phyloP scores from a whole-genome alignment of 2,888 invertebrate genomes.

The Microctonus aethiopoides region DNA sequence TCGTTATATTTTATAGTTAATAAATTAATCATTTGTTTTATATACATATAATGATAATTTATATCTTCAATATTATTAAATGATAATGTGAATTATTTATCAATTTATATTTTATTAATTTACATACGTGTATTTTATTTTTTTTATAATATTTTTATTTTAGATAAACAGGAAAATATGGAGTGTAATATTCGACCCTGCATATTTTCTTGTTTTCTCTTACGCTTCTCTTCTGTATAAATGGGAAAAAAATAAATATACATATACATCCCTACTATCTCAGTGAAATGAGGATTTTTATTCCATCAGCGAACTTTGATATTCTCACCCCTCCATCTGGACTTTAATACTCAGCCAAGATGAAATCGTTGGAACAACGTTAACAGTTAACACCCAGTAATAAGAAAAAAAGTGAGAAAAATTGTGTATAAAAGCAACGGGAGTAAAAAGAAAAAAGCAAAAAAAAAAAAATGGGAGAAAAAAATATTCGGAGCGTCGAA shows the following conservation, averaged over 20 bases:
- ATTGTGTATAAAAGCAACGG: not conserved
- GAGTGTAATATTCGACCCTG: not conserved
- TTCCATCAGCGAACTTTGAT: slow-evolving; percentile 29
- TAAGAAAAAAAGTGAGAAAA: slow-evolving; percentile 10
- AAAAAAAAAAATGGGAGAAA: not conserved
- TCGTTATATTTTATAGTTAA: no score
- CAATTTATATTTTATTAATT: not conserved
- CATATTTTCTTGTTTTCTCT: slow-evolving; percentile 7
- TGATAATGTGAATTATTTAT: not conserved
- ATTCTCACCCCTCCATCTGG: slow-evolving; percentile 4
- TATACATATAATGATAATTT: no score
- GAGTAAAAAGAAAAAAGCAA: not conserved
- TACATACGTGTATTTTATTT: not conserved
- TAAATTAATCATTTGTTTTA: no score
- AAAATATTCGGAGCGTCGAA: not conserved
- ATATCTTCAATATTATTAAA: no score
- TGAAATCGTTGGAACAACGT: slow-evolving; percentile 18
- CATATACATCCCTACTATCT: not conserved
- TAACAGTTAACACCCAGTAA: slow-evolving; percentile 26
- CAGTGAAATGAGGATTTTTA: slow-evolving; percentile 19
- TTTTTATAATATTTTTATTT: not conserved
- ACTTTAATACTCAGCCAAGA: slow-evolving; percentile 22
- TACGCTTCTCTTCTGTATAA: no score
- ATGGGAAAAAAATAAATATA: not conserved
- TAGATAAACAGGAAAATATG: not conserved